Evolutionary conservation across 2,113 vertebrate species (phyloP).

Genomic region (Brevimyrus niger): DNA sequence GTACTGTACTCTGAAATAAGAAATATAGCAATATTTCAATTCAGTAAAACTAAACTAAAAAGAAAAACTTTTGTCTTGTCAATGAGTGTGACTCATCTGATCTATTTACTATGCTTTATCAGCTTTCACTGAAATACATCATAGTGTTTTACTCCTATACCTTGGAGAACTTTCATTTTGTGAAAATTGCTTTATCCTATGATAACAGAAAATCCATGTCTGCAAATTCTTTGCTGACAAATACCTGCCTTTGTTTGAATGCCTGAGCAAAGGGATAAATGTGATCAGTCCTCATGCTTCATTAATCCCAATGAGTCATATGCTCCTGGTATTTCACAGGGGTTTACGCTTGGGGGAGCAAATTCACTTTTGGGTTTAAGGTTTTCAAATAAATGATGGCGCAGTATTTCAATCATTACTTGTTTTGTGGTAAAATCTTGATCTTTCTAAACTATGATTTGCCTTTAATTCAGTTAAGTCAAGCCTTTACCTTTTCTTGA

Average conservation of each 20-base stretch:
- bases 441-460: neutral
- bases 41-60: neutral
- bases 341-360: neutral
- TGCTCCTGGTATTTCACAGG: neutral
- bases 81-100: neutral
- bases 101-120: neutral
- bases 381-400: neutral
- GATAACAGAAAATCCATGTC: neutral
- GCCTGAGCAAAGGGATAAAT: neutral
- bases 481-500: neutral
- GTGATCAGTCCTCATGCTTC: conserved; percentile 1
- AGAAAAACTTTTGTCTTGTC: neutral
- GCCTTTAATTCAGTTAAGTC: neutral
- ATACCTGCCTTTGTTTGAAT: neutral
- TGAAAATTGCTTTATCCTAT: neutral
- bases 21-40: neutral
- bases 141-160: neutral
- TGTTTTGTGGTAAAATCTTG: neutral
- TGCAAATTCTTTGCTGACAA: neutral
- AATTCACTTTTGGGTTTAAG: neutral
- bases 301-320: conserved; percentile 18
- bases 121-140: neutral
- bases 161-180: neutral
- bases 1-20: neutral
- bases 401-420: neutral